phyloP scores from a whole-genome alignment of 2,888 invertebrate genomes.

The Drosophila borborema region DNA sequence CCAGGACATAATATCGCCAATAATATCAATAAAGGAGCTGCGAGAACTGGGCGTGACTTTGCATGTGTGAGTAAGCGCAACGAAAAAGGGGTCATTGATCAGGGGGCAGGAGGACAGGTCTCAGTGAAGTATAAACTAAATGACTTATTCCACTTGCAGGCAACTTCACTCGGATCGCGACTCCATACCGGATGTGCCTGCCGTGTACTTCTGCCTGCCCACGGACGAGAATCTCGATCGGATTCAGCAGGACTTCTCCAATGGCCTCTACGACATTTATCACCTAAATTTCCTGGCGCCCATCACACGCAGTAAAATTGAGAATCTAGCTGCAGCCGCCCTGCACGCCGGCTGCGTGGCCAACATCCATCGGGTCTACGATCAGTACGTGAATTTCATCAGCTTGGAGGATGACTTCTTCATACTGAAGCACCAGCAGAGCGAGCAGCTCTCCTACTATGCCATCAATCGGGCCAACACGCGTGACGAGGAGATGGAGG shows the following conservation, averaged over 20 bases:
- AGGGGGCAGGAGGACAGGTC: neutral
- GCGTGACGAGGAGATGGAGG: constrained; percentile 97
- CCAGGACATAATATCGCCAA: constrained; percentile 98
- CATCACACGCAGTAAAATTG: constrained; percentile 95
- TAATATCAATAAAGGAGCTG: constrained; percentile 97
- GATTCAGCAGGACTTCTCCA: constrained; percentile 95
- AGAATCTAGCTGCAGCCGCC: constrained; percentile 97
- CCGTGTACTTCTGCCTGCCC: constrained; percentile 98
- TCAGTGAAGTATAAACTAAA: neutral
- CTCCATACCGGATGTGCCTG: constrained; percentile 99
- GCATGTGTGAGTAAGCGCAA: constrained; percentile 91
- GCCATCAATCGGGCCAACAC: constrained; percentile 97
- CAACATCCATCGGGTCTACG: constrained; percentile 97
- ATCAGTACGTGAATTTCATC: constrained; percentile 99
- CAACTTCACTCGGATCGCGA: constrained; percentile 95
- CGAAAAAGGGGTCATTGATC: neutral
- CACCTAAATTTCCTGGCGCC: constrained; percentile 99
- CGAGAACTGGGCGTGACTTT: constrained; percentile 98
- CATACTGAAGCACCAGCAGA: constrained; percentile 95
- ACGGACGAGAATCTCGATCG: constrained; percentile 97
- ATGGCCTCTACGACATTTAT: constrained; percentile 96
- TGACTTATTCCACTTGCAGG: constrained; percentile 85
- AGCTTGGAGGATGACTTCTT: constrained; percentile 99
- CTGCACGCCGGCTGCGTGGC: constrained; percentile 96
- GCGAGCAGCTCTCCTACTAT: constrained; percentile 96